A percentile compares a stretch with the other conserved stretches of the same genome.
phyloP scores from a whole-genome alignment of 92 coral and sea anemone species.

The Pocillopora meandrina region DNA sequence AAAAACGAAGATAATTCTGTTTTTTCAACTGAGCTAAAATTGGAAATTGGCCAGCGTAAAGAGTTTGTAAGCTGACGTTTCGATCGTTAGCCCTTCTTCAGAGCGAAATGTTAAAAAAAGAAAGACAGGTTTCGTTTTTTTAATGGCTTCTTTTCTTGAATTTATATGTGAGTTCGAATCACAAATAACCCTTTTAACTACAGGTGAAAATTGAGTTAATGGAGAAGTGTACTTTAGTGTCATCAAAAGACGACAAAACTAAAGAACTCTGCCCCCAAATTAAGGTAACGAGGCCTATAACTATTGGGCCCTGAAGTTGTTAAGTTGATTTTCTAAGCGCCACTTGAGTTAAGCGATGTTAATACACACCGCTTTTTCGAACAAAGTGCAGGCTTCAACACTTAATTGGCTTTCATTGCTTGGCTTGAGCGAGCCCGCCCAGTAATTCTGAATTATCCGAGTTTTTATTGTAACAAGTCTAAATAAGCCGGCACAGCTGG shows the following conservation, averaged over 20 bases:
- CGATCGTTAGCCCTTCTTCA: neutral
- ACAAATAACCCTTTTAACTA: neutral
- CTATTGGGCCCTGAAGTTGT: slow-evolving; percentile 13
- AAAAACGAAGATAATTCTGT: too few species aligned
- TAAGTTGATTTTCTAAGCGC: slow-evolving; percentile 27
- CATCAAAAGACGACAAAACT: slow-evolving; percentile 1
- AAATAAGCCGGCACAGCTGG: slow-evolving; percentile 23
- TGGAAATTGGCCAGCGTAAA: too few species aligned
- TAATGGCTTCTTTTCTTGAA: neutral
- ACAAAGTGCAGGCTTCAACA: slow-evolving; percentile 18
- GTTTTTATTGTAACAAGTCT: slow-evolving; percentile 4
- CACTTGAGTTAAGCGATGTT: slow-evolving; percentile 19
- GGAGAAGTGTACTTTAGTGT: slow-evolving; percentile 4
- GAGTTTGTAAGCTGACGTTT: too few species aligned
- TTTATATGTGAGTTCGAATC: neutral
- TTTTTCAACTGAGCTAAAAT: too few species aligned
- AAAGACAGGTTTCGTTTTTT: neutral
- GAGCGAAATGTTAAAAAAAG: neutral
- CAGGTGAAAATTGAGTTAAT: slow-evolving; percentile 22
- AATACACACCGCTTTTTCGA: slow-evolving; percentile 32
- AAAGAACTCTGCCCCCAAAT: slow-evolving; percentile 27
- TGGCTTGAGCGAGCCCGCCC: slow-evolving; percentile 6
- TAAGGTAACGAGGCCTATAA: slow-evolving; percentile 39
- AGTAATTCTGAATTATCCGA: neutral
- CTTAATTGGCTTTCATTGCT: slow-evolving; percentile 32